Base-by-base conservation (phyloP, 2,888 invertebrate genomes). In the Hipparchia sbordonii region DNA sequence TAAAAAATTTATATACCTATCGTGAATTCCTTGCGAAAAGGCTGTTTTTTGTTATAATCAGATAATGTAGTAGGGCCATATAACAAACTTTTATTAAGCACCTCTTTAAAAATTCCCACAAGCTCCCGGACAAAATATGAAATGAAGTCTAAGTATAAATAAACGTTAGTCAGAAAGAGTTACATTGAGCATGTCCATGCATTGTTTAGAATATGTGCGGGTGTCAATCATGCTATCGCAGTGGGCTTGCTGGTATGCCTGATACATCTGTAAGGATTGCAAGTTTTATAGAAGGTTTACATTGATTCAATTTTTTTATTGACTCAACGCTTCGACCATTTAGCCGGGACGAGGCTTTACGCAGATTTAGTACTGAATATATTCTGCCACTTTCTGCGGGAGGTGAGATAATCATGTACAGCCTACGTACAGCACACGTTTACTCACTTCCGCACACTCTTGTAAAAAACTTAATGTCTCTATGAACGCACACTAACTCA, bases 191-290 rank as follows among this genome's bases (percentile, higher is more conserved):
- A 91, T 79, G 56, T 91, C 91, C 88, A 89, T 84, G 89, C 91
- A 92, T 77, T 83, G 79, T 84, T 89, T 86, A 81, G 86, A 80
- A 80, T 84, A 85, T 76, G 85, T 84, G 82, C 86, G 87, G 76
- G 85, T 87, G 68, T 85, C 83, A 78, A 87, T 78, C 80, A 89
- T 82, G 79, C 82, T 82, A 82, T 92, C 89, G 89, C 92, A 92
- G 91, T 93, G 89, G 87, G 90, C 88, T 82, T 82, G 82, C 87
- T 89, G 90, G 89, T 87, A 91, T 79, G 88, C 82, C 82, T 88
- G 83, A 87, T 90, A 92, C 80, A 89, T 89, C 93, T 93, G 93
- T 56, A 90, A 86, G 78, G 79, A 77, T 70, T 71, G 67, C 67
- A 63, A 66, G 39, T 61, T 60, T 65, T 33, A 13, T 65, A 8